Conservation (phyloP, 2,797 vertebrate genomes). For the Mus caroli region DNA sequence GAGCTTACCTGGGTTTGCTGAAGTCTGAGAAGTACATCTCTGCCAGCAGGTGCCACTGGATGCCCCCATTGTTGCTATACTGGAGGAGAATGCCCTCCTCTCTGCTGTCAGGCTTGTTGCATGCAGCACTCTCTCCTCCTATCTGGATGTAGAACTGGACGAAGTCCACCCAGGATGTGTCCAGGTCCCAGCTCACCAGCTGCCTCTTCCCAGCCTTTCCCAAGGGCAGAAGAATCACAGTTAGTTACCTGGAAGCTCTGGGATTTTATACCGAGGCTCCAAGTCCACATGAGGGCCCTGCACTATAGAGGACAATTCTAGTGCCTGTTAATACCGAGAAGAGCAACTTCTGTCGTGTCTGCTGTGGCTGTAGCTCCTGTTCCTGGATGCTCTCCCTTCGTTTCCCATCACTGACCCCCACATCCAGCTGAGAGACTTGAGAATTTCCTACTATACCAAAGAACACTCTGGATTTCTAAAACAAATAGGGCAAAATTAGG, state of each 20-base stretch:
- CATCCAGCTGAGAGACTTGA: neutral
- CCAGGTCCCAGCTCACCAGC: slow-evolving; percentile 97
- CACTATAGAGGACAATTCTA: neutral
- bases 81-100: slow-evolving; percentile 98
- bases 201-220: slow-evolving; percentile 96
- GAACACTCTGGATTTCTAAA: slow-evolving; percentile 27
- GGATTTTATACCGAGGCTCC: neutral
- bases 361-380: neutral
- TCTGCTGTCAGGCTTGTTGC: slow-evolving; percentile 97
- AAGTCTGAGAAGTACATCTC: slow-evolving; percentile 99
- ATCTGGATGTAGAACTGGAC: slow-evolving; percentile 99
- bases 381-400: neutral
- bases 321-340: neutral
- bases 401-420: neutral
- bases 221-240: neutral
- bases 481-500: slow-evolving; percentile 47
- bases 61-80: slow-evolving; percentile 98
- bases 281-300: neutral
- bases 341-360: neutral
- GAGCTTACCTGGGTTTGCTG: slow-evolving; percentile 94
- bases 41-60: slow-evolving; percentile 97
- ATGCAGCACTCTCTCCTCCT: slow-evolving; percentile 95
- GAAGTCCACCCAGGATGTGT: slow-evolving; percentile 99
- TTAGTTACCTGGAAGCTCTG: slow-evolving; percentile 24
- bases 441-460: neutral